A percentile compares a stretch with the other conserved stretches of the same genome.
Evolutionary conservation across 64 coral and sea anemone species (phyloP).

Genomic region (Stichodactyla helianthus): DNA sequence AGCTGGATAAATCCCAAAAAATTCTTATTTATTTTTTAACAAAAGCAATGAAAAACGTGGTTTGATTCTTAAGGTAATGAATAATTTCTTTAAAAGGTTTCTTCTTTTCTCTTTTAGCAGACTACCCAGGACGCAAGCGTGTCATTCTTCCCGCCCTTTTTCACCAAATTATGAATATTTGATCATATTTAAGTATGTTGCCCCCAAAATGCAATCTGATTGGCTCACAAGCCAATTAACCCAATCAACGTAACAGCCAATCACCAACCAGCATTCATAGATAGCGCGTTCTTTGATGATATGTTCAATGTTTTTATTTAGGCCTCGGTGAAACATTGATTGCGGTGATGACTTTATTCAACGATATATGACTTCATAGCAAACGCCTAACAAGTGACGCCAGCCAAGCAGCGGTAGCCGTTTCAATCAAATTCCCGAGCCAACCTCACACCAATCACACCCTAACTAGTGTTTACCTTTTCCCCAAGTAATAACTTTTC

Average conservation of each 20-base stretch:
- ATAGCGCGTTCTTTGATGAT: not conserved
- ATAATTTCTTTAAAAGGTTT: not conserved
- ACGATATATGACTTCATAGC: not conserved
- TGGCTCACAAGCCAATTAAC: not conserved
- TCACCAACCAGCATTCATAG: not conserved
- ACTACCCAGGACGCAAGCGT: not conserved
- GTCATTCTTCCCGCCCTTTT: slow-evolving; percentile 12
- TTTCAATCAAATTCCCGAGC: not conserved
- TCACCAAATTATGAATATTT: slow-evolving; percentile 11
- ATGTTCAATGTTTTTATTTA: not conserved
- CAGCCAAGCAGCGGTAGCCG: not conserved
- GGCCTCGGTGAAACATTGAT: not conserved
- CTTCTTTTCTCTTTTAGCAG: not conserved
- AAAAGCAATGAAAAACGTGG: not conserved
- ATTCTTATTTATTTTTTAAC: not conserved
- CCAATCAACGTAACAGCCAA: not conserved
- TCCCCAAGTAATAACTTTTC: not conserved
- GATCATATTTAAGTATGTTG: not conserved
- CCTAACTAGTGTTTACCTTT: not conserved
- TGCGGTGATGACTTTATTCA: not conserved
- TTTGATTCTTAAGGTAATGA: not conserved
- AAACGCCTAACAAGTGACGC: not conserved
- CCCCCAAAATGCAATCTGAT: not conserved
- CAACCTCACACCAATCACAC: not conserved
- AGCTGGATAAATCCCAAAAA: not conserved